A percentile compares a stretch with the other conserved stretches of the same genome.
These are phyloP conservation scores for Semnornis frantzii DNA, from an alignment of 2,113 vertebrate species.

Conservation along the genomic window DNA sequence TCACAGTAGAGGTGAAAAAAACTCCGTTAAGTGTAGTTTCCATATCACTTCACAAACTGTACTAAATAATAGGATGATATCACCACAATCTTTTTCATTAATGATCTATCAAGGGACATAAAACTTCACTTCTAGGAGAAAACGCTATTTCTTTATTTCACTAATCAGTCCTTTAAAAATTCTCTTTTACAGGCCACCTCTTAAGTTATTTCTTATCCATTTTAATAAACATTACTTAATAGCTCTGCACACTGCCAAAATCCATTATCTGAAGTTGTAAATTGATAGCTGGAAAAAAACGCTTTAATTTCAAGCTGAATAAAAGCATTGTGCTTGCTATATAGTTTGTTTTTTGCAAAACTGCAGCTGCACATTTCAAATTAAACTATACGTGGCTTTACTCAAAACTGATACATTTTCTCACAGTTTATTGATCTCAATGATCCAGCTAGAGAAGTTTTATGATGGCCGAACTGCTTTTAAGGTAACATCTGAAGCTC, in stretches of 20 bases:
- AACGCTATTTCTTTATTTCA: constrained; percentile 26
- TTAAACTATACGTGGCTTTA: constrained; percentile 12
- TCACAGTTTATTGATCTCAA: constrained; percentile 11
- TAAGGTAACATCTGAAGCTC: constrained; percentile 1
- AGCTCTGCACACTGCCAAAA: constrained; percentile 55
- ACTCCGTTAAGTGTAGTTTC: not conserved
- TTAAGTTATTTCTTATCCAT: constrained; percentile 57
- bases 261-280: constrained; percentile 69
- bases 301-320: constrained; percentile 45
- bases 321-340: constrained; percentile 49
- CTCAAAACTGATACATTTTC: constrained; percentile 35
- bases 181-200: constrained; percentile 26
- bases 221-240: constrained; percentile 70
- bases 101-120: constrained; percentile 43
- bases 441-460: not conserved
- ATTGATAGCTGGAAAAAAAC: constrained; percentile 64
- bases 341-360: constrained; percentile 47
- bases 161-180: constrained; percentile 34
- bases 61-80: constrained; percentile 49
- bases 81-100: constrained; percentile 29
- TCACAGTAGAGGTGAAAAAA: not conserved
- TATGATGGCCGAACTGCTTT: not conserved
- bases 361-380: constrained; percentile 46
- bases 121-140: constrained; percentile 24
- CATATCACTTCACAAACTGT: constrained; percentile 10